A percentile compares a stretch with the other conserved stretches of the same genome.
Evolutionary conservation across 2,888 invertebrate genomes (phyloP).

Genomic region (Mythimna impura): DNA sequence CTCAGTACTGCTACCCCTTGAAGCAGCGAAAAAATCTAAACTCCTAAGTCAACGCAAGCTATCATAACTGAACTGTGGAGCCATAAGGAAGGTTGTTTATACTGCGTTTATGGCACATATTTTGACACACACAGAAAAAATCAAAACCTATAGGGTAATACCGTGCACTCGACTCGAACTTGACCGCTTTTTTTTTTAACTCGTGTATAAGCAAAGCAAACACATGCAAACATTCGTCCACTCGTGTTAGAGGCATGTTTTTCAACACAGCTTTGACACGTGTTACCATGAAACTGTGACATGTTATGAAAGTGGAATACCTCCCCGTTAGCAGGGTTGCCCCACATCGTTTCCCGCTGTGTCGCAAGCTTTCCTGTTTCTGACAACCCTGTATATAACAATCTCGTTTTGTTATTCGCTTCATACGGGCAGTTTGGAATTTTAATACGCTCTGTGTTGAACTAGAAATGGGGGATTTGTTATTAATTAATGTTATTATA

Average conservation of each 20-base stretch:
- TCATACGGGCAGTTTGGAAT: slow-evolving; percentile 63
- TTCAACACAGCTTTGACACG: slow-evolving; percentile 74
- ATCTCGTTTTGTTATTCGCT: slow-evolving; percentile 71
- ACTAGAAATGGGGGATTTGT: slow-evolving; percentile 46
- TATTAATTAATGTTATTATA: slow-evolving; percentile 57
- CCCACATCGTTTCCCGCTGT: slow-evolving; percentile 71
- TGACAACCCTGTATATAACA: slow-evolving; percentile 82
- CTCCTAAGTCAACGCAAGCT: too few relatives aligned
- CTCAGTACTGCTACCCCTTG: too few relatives aligned
- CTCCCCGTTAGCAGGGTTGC: slow-evolving; percentile 68
- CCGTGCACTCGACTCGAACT: too few relatives aligned
- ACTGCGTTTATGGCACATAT: too few relatives aligned
- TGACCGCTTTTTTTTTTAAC: slow-evolving; percentile 22
- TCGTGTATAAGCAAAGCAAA: slow-evolving; percentile 67
- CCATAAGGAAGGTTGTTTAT: too few relatives aligned
- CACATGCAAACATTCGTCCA: slow-evolving; percentile 52
- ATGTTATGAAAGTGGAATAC: slow-evolving; percentile 75
- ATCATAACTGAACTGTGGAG: too few relatives aligned
- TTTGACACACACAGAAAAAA: too few relatives aligned
- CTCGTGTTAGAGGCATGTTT: slow-evolving; percentile 64
- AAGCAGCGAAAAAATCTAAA: too few relatives aligned
- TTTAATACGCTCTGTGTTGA: slow-evolving; percentile 49
- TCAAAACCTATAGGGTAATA: too few relatives aligned
- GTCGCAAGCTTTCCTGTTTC: slow-evolving; percentile 71
- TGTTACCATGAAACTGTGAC: slow-evolving; percentile 76